These are phyloP conservation scores for Diprion similis DNA, from an alignment of 1,140 invertebrate species.

Conservation along the genomic window DNA sequence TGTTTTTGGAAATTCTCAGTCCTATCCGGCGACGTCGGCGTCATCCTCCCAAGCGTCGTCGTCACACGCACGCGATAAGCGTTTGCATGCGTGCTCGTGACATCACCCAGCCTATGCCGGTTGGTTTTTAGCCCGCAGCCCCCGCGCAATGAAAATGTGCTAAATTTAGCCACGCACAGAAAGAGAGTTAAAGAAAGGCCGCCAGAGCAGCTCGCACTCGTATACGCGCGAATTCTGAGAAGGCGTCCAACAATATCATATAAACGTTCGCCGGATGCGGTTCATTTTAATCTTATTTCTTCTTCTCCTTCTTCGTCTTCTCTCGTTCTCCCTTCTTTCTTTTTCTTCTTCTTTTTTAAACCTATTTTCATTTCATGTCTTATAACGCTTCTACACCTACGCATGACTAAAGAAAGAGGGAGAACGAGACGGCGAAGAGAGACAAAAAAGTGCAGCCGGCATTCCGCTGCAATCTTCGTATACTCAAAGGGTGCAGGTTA, in stretches of 20 bases:
- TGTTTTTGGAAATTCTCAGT: neutral
- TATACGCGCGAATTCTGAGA: conserved; percentile 1
- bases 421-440: too few species aligned
- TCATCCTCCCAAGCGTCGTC: neutral
- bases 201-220: neutral
- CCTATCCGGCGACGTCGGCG: neutral
- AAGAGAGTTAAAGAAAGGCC: conserved; percentile 18
- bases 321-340: neutral
- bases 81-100: neutral
- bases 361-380: too few species aligned
- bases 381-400: too few species aligned
- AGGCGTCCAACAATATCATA: conserved; percentile 12
- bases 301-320: neutral
- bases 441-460: too few species aligned
- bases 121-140: neutral
- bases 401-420: too few species aligned
- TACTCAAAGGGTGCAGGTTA: too few species aligned
- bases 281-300: neutral
- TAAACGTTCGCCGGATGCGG: conserved; percentile 10
- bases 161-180: conserved; percentile 15
- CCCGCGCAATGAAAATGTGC: conserved; percentile 9
- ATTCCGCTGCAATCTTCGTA: too few species aligned
- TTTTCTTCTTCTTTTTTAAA: neutral
- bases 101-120: neutral
- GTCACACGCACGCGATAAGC: neutral